Conservation (phyloP, 2,797 vertebrate species). For the Chiroxiphia lanceolata region DNA sequence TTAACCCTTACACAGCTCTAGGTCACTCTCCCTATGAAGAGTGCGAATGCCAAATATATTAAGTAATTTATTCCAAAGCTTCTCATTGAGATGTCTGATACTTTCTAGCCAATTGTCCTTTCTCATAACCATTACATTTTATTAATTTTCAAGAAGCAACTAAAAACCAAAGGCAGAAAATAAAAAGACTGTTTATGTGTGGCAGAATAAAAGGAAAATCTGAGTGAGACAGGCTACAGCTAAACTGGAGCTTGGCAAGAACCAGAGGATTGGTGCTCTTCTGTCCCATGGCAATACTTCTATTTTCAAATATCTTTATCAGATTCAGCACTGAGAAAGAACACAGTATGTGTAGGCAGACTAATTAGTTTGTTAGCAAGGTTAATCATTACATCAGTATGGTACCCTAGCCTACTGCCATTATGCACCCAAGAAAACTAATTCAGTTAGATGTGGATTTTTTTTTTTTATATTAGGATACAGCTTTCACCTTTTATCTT, state of each 20-base stretch:
- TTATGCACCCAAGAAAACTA: background rate
- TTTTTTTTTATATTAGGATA: background rate
- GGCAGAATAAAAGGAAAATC: background rate
- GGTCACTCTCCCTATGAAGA: background rate
- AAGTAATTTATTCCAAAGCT: background rate
- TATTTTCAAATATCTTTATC: conserved; percentile 5
- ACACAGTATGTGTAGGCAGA: background rate
- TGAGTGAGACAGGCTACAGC: background rate
- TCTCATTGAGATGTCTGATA: background rate
- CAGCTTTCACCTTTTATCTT: background rate
- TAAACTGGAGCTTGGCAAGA: background rate
- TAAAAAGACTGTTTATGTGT: background rate
- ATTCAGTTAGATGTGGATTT: background rate
- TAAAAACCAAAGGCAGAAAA: background rate
- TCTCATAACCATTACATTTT: background rate
- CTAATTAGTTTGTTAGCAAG: conserved; percentile 20
- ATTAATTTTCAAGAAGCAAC: background rate
- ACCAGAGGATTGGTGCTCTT: background rate
- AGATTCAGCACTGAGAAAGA: background rate
- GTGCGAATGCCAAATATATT: background rate
- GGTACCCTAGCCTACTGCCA: background rate
- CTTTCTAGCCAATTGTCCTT: background rate
- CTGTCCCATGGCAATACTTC: background rate
- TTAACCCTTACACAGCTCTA: background rate
- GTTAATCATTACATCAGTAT: background rate